Percentiles rank a stretch among this genome's conserved stretches.
Evolutionary conservation across 1,140 invertebrate species (phyloP).

Genomic region (Hermatobates lingyangjiaoensis): DNA sequence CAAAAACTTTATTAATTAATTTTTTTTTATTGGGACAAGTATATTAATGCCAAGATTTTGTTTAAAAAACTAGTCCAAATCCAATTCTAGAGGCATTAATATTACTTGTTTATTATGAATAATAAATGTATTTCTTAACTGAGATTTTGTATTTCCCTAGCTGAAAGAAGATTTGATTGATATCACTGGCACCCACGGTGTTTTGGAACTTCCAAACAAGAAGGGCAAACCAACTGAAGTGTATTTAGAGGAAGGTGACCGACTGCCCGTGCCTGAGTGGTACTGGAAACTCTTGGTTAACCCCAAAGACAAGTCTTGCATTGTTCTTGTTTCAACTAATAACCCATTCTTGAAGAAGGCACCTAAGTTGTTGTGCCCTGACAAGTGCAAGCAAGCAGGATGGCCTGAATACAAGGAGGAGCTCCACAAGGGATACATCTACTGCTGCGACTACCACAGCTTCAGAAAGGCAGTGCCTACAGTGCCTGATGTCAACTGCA

Average conservation of each 20-base stretch:
- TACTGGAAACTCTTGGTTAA: slow-evolving; percentile 16
- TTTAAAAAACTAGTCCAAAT: too few species aligned
- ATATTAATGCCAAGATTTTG: too few species aligned
- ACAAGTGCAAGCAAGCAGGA: slow-evolving; percentile 10
- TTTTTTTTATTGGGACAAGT: too few species aligned
- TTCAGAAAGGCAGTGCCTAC: slow-evolving; percentile 5
- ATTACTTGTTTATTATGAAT: too few species aligned
- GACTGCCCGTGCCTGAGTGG: slow-evolving; percentile 13
- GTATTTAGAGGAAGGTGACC: slow-evolving; percentile 9
- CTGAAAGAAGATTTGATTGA: slow-evolving; percentile 11
- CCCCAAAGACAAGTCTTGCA: slow-evolving; percentile 10
- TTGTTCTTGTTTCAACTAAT: slow-evolving; percentile 15
- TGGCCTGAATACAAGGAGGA: slow-evolving; percentile 10
- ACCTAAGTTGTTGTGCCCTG: slow-evolving; percentile 9
- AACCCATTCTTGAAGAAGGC: slow-evolving; percentile 12
- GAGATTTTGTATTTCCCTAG: slow-evolving; percentile 7
- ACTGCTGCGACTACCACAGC: slow-evolving; percentile 10
- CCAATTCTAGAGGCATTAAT: too few species aligned
- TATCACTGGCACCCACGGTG: slow-evolving; percentile 15
- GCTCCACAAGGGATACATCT: slow-evolving; percentile 11
- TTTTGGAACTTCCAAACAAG: slow-evolving; percentile 7
- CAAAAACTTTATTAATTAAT: too few species aligned
- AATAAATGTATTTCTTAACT: too few species aligned
- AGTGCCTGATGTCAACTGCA: slow-evolving; percentile 7
- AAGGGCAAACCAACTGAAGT: slow-evolving; percentile 8